Base-by-base conservation (phyloP, 92 coral and sea anemone genomes). In the Isaurus tuberculatus region DNA sequence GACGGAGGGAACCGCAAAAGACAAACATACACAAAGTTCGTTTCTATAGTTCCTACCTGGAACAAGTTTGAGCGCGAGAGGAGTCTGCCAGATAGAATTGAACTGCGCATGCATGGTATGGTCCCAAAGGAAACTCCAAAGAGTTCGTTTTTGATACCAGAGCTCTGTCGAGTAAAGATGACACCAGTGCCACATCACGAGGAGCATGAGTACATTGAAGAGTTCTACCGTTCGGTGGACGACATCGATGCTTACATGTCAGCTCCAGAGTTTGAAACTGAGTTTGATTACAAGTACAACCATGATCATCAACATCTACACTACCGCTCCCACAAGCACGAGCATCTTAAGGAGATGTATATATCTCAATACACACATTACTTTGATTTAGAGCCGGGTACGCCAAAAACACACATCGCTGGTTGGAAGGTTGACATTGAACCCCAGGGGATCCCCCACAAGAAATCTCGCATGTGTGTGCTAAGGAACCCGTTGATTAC, bases 341-440 rank as follows among this genome's bases (percentile, higher is more conserved):
- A 90, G 17, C 86, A 85, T 58, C 60, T 85, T 16, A 94, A 94
- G 61, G 98, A 94, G 78, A 91, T 94, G 98, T 94, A 94, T 65
- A 88, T 91, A 63, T 86, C 98, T 7, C 98, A 94, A 34, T 91
- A 94, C 87, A 94, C 95, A 46, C 98, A 91, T 33, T 84, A 89
- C 65, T 94, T 94, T 65, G 95, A 94, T 82, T 23, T 43, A 37
- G 70, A 77, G 31, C 81, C 98, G 14, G 87, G 68, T 55, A 89
- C 80, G 40, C 98, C 98, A 51, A 88, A 91, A 8, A 89, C 95
- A n/a, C 98, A 94, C 68, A 91, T 89, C 77, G 98, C 95, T 26
- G 98, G 98, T 17, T 94, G 98, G 98, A 94, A 89, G 87, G 91
- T 86, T 51, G 97, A 91, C 81, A 78, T 91, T 6, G 97, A 93